Base-by-base conservation (phyloP, 1,140 invertebrate genomes). In the Macrosteles quadrilineatus region DNA sequence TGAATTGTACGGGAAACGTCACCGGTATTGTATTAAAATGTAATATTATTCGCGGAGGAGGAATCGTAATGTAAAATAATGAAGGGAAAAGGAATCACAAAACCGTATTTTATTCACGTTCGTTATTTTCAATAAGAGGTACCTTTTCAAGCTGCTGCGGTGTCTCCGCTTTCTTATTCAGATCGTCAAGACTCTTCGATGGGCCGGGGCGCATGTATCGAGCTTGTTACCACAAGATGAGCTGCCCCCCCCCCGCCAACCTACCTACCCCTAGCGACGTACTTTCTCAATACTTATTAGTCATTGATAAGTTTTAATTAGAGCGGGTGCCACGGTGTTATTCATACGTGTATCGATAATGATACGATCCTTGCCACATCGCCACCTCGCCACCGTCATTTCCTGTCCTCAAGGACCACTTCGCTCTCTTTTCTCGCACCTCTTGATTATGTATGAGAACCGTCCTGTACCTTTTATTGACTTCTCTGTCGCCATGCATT, bases 91-190 rank as follows among this genome's bases (percentile, higher is more conserved):
- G 11, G 43, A 53, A 67, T 67, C 27, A 53, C 23, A 67, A 67
- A 67, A 67, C 43, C 27, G 47, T 67, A 30, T 67, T 67, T 67
- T 47, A 53, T 67, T 67, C 65, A 47, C 27, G 9, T 67, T 67
- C 65, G 47, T 67, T 53, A 53, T 67, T 67, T 67, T 67, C 65
- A 67, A 67, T 67, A 67, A 66, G 40, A 43, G 63, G 40, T 25
- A 27, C 36, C 63, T 43, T 66, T 66, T 50, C 65, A 67, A 27
- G 17, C 32, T 17, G 2, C 4, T 6, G 23, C 43, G 17, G 62
- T 36, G 30, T 43, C 36, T 64, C 62, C 62, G 30, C 14, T 62
- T 31, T 23, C 57, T 27, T 62, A 29, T 40, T n/a, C 12, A 4
- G 32, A 66, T 66, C 64, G 23, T 53, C 45, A 19, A 45, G 40